Conservation (phyloP, 2,113 vertebrate genomes). For the Rattus rattus region DNA sequence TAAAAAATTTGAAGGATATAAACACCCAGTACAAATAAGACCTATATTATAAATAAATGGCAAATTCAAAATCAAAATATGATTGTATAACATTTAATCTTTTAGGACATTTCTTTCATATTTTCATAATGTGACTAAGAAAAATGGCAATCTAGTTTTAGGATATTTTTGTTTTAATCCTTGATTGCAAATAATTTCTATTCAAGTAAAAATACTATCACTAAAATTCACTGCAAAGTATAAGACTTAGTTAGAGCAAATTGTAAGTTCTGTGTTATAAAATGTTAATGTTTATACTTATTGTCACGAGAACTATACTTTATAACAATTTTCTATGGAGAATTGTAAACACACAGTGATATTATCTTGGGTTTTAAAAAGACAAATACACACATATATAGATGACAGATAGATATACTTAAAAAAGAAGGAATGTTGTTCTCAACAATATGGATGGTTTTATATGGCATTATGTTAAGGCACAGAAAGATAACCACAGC, state of each 20-base stretch:
- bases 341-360: neutral
- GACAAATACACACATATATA: neutral
- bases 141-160: neutral
- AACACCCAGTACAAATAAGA: neutral
- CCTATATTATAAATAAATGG: neutral
- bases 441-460: neutral
- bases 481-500: neutral
- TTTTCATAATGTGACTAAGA: neutral
- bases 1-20: neutral
- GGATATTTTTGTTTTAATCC: neutral
- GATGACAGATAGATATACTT: neutral
- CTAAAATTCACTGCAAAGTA: neutral
- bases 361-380: neutral
- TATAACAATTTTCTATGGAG: neutral
- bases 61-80: neutral
- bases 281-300: neutral
- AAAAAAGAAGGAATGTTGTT: neutral
- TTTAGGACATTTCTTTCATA: neutral
- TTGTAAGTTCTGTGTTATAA: neutral
- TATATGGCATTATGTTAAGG: neutral
- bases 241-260: neutral
- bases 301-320: neutral
- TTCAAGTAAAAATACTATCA: neutral
- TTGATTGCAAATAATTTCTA: neutral
- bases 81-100: neutral